phyloP scores from a whole-genome alignment of 1,140 invertebrate genomes.

The Sweltsa coloradensis region DNA sequence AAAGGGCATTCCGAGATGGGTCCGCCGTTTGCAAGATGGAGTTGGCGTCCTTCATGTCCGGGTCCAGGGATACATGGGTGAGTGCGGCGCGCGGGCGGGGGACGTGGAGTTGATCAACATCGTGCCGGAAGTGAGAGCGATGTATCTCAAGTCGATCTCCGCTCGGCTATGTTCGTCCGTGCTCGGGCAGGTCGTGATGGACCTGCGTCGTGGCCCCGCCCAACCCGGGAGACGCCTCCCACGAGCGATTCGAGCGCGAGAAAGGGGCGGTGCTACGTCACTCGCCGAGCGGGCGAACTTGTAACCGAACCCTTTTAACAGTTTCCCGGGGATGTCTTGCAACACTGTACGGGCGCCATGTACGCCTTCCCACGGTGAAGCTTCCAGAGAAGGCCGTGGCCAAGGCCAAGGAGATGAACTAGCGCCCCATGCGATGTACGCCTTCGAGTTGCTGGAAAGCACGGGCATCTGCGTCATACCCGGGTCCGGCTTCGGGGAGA shows the following conservation, averaged over 20 bases:
- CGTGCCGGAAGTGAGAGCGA: conserved; percentile 68
- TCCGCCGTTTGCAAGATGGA: conserved; percentile 45
- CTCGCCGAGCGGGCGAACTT: conserved; percentile 66
- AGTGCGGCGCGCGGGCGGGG: conserved; percentile 89
- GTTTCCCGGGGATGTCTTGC: conserved; percentile 79
- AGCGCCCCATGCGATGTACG: conserved; percentile 86
- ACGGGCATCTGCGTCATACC: conserved; percentile 70
- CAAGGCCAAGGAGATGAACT: conserved; percentile 58
- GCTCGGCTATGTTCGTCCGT: conserved; percentile 88
- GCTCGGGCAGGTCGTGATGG: conserved; percentile 60
- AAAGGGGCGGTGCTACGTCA: conserved; percentile 68
- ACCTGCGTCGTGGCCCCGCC: conserved; percentile 70
- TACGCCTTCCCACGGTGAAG: conserved; percentile 49
- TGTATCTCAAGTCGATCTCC: conserved; percentile 88
- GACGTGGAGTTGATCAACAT: conserved; percentile 86
- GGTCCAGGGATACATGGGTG: conserved; percentile 56
- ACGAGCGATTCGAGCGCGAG: conserved; percentile 62
- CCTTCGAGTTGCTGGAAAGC: conserved; percentile 82
- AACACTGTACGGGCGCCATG: conserved; percentile 68
- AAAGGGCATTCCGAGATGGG: conserved; percentile 55
- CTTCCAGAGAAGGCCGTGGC: conserved; percentile 66
- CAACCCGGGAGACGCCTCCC: conserved; percentile 69
- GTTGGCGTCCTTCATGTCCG: conserved; percentile 61
- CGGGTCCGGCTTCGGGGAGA: conserved; percentile 91
- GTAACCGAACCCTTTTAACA: conserved; percentile 84